Evolutionary conservation across 2,113 vertebrate species (phyloP), one percentile per base, ranked within the genome.

Genomic region (Garra rufa): DNA sequence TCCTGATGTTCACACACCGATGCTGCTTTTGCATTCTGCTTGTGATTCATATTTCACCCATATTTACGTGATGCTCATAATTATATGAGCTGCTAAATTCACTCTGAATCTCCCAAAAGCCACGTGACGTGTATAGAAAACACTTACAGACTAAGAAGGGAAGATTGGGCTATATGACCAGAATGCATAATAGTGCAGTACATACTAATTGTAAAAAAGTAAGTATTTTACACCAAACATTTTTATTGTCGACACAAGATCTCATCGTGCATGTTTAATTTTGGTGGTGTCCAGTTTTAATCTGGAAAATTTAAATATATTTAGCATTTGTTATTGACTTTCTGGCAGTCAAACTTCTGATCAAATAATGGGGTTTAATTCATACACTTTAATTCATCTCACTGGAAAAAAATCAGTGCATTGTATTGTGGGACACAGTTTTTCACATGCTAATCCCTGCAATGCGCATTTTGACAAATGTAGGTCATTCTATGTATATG

Each of bases 71-170:
- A 85, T 52, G 59, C 17, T 76, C 83, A 81, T 76, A 85, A 85
- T 85, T 83, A 87, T 83, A 88, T 83, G 46, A 70, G 69, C 57
- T n/a, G 48, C 15, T 43, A 76, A 81, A 70, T 71, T 38, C 43
- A 69, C 13, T 76, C 74, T 44, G 78, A 48, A 50, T 63, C 65
- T 65, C 38, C 57, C 9, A 67, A 76, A 83, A 43, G 55, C 44
- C 38, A n/a, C 28, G 65, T 71, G 50, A 82, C 77, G 55, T 78
- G 81, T 46, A 74, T 46, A 15, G 67, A 63, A 85, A 14, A 26
- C 44, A 48, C 79, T 79, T 65, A 61, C 24, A 34, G 38, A 15
- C 79, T 83, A 70, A 63, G 80, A 83, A 73, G 41, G 15, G 10
- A 2, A 73, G 21, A 13, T 3, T 73, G 41, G 69, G 69, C 4